phyloP scores from a whole-genome alignment of 2,797 vertebrate genomes.

The Alosa sapidissima region DNA sequence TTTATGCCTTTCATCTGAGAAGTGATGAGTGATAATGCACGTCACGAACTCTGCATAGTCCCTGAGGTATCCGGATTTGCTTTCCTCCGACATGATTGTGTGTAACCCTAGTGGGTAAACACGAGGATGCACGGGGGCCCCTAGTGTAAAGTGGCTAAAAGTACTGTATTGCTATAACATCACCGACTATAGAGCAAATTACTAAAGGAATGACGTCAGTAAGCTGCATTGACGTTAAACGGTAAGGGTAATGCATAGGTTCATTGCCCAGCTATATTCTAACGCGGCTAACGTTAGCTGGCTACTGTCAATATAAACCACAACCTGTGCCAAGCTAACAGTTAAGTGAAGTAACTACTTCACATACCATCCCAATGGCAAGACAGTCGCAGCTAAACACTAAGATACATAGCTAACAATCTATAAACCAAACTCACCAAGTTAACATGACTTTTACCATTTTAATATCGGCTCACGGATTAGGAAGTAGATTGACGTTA shows the following conservation, averaged over 20 bases:
- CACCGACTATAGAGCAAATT: neutral
- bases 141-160: neutral
- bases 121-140: neutral
- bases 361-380: neutral
- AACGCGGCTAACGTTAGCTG: neutral
- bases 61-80: neutral
- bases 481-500: neutral
- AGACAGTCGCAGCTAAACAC: neutral
- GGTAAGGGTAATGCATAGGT: neutral
- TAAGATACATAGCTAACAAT: neutral
- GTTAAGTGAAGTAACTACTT: neutral
- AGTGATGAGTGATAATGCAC: neutral
- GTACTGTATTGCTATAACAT: neutral
- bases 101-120: neutral
- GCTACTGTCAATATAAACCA: neutral
- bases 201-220: neutral
- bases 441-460: conserved; percentile 1
- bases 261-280: neutral
- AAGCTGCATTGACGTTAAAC: neutral
- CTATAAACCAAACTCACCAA: neutral
- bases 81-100: neutral
- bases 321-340: conserved; percentile 5
- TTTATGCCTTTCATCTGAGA: neutral
- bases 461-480: neutral
- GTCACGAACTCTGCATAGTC: neutral